Evolutionary conservation across 2,113 vertebrate genomes (phyloP), one percentile per base, ranked within the genome.

Genomic region (Oriolus oriolus): DNA sequence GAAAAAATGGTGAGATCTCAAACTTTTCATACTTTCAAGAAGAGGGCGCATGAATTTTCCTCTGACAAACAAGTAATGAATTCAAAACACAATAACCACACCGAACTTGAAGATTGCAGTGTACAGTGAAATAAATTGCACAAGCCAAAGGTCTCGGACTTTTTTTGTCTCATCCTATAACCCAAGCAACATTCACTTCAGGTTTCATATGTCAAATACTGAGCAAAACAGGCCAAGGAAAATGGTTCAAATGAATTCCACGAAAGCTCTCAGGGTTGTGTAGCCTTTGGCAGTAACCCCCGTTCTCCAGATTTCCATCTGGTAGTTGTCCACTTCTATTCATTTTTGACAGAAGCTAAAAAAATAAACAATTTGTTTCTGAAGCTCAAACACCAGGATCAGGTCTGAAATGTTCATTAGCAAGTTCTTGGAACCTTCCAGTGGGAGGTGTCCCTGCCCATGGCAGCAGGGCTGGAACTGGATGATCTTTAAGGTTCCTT

Each of bases 171-270:
- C 23, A 5, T 82, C 84, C 63, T 54, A 14, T 44, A 93, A 80
- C 71, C 75, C 87, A 92, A 81, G 28, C 50, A 66, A 83, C 79
- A 41, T 28, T 74, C 7, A 80, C 63, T 89, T 87, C 87, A 84
- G 63, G 42, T 85, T 66, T 95, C 64, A 20, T 49, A 80, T 5
- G 2, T 80, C 91, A 95, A 88, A 88, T 31, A 39, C 35, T 15
- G 75, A 94, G 84, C 41, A 84, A 69, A 85, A 81, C 6, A 60
- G 60, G 90, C 82, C 92, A 94, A 96, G 76, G 63, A 85, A 93
- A 94, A 94, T 6, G 59, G 79, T 47, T 79, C 35, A 60, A 35
- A 39, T 31, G 21, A 96, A 96, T 57, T 81, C 73, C 91, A 90
- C 5, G 2, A 90, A 94, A 95, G 61, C 69, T 78, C 92, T 59